Conservation (phyloP, 2,888 invertebrate species). For the Dryocosmus kuriphilus region DNA sequence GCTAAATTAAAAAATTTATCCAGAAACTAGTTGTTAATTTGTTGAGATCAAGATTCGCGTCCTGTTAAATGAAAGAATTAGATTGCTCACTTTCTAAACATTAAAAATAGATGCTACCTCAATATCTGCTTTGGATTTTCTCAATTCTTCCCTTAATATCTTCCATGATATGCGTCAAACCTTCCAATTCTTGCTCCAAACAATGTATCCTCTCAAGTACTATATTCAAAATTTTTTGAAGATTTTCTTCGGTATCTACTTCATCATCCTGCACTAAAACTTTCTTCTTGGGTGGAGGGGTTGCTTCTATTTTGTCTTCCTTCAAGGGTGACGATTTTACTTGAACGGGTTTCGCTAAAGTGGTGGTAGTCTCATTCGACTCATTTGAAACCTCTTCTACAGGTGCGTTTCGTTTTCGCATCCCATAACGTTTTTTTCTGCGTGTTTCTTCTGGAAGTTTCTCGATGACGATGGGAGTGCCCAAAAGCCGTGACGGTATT, state of each 20-base stretch:
- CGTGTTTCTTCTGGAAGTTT: background rate
- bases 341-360: background rate
- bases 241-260: conserved; percentile 1
- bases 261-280: background rate
- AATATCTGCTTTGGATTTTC: conserved; percentile 27
- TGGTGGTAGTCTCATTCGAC: background rate
- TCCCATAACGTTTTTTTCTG: conserved; percentile 9
- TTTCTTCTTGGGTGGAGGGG: background rate
- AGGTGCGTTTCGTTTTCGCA: background rate
- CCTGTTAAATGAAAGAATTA: background rate
- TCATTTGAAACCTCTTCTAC: background rate
- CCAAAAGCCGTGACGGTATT: conserved; percentile 18
- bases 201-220: conserved; percentile 29
- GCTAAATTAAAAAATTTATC: no score
- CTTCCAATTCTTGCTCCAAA: conserved; percentile 29
- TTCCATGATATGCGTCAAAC: conserved; percentile 23
- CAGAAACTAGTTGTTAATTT: background rate
- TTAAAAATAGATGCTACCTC: background rate
- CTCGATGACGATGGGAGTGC: background rate
- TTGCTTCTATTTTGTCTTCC: background rate
- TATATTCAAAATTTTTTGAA: conserved; percentile 27
- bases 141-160: conserved; percentile 32
- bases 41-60: background rate
- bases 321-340: background rate
- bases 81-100: background rate